Percentiles rank a stretch among this genome's conserved stretches.
phyloP scores from a whole-genome alignment of 2,888 invertebrate genomes.

The Metallyticus violacea region DNA sequence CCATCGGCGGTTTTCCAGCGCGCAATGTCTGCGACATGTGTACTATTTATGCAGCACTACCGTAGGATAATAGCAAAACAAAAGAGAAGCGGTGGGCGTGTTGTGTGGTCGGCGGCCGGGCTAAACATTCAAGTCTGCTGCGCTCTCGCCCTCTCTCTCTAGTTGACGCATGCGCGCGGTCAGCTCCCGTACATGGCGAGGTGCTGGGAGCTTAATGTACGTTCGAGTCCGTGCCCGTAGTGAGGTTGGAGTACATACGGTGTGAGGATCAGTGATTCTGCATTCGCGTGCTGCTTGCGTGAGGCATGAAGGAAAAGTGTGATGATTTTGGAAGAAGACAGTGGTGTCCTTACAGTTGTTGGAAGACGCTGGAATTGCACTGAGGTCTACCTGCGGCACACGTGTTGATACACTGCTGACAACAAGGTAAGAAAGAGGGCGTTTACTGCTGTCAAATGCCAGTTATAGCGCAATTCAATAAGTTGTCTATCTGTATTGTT shows the following conservation, averaged over 20 bases:
- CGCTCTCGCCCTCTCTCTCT: neutral
- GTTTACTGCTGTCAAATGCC: neutral
- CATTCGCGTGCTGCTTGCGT: neutral
- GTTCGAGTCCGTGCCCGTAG: neutral
- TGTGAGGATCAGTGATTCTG: neutral
- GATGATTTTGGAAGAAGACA: neutral
- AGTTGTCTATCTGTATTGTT: neutral
- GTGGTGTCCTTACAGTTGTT: neutral
- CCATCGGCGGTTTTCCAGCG: neutral
- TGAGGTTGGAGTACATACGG: neutral
- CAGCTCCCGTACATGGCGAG: neutral
- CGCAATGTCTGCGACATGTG: neutral
- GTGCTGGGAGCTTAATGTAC: neutral
- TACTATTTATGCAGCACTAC: neutral
- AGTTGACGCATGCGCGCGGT: neutral
- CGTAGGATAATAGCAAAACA: neutral
- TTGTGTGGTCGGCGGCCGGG: neutral
- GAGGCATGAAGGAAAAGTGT: neutral
- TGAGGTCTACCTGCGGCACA: neutral
- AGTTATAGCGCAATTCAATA: neutral
- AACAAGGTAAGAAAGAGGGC: neutral
- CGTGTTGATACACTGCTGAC: neutral
- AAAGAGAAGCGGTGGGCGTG: neutral
- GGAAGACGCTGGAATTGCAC: neutral
- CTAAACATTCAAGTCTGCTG: neutral